phyloP scores from a whole-genome alignment of 2,797 vertebrate species.

The Petrocephalus schoutedeni region DNA sequence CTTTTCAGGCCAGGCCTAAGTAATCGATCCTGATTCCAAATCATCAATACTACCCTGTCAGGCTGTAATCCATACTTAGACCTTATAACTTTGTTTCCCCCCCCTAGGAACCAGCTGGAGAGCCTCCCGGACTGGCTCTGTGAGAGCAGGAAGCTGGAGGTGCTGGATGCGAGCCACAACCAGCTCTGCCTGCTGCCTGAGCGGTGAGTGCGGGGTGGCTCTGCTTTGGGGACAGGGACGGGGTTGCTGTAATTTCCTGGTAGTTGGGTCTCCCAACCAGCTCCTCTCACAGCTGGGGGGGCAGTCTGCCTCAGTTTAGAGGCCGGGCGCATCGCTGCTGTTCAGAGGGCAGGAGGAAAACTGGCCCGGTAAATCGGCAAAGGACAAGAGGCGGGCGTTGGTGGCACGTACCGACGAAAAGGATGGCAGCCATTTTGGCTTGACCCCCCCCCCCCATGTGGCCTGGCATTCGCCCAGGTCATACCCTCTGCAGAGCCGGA shows the following conservation, averaged over 20 bases:
- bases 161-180: conserved; percentile 89
- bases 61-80: background rate
- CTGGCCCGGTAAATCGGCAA: background rate
- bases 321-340: background rate
- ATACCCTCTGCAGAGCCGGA: conserved; percentile 19
- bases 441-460: background rate
- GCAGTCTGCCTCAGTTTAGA: background rate
- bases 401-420: background rate
- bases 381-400: background rate
- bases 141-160: conserved; percentile 88
- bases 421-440: background rate
- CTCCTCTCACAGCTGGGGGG: background rate
- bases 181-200: conserved; percentile 80
- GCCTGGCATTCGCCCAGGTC: background rate
- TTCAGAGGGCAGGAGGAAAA: background rate
- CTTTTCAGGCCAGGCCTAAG: background rate
- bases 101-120: conserved; percentile 80
- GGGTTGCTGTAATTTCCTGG: background rate
- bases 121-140: conserved; percentile 86
- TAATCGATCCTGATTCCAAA: background rate
- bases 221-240: background rate
- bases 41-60: background rate
- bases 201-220: conserved; percentile 64
- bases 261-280: background rate
- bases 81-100: background rate